Evolutionary conservation across 2,113 vertebrate species (phyloP).

Genomic region (Coreoperca whiteheadi): DNA sequence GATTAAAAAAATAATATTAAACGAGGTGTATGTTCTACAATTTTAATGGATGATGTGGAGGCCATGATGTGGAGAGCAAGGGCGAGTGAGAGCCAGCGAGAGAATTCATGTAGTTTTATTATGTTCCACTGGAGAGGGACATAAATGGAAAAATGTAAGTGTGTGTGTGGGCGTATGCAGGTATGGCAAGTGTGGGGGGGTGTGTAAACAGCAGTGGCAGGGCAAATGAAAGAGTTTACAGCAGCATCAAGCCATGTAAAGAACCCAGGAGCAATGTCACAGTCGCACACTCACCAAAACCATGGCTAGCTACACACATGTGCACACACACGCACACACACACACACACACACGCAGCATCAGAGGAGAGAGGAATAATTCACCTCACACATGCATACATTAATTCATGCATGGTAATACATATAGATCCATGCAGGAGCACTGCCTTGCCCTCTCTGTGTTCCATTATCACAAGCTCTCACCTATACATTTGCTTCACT

Average conservation of each 20-base stretch:
- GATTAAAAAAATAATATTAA: background rate
- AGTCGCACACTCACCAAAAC: slow-evolving; percentile 67
- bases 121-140: background rate
- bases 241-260: slow-evolving; percentile 85
- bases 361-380: background rate
- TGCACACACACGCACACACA: background rate
- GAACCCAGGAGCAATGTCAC: slow-evolving; percentile 83
- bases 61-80: no score
- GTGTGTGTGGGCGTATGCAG: background rate
- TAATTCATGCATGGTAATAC: slow-evolving; percentile 11
- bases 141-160: no score
- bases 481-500: background rate
- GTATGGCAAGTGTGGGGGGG: background rate
- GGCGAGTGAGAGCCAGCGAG: slow-evolving; percentile 14
- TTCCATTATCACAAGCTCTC: background rate
- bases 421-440: background rate
- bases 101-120: slow-evolving; percentile 90
- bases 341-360: background rate
- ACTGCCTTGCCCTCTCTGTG: background rate
- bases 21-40: background rate
- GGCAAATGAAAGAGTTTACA: slow-evolving; percentile 91
- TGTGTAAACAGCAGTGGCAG: slow-evolving; percentile 81
- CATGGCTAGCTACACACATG: slow-evolving; percentile 10
- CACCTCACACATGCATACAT: slow-evolving; percentile 6
- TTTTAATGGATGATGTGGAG: background rate